These are phyloP conservation scores for Hypomecis atomaria DNA, from an alignment of 2,888 invertebrate genomes.

Conservation along the genomic window DNA sequence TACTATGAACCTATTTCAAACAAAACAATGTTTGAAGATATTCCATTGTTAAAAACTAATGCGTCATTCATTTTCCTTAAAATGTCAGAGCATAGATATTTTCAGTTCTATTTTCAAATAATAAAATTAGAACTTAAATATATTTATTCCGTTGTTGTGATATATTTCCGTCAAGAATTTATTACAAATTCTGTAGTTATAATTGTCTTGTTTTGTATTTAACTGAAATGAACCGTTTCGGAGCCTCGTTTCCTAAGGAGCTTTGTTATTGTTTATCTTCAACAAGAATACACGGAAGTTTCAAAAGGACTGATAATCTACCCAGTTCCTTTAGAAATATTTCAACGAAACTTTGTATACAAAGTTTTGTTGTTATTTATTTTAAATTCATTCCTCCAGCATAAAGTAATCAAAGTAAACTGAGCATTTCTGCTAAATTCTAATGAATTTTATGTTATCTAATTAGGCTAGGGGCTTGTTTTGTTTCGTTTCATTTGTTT, in stretches of 20 bases:
- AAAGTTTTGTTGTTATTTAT: constrained; percentile 37
- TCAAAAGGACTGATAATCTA: constrained; percentile 25
- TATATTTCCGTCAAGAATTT: constrained; percentile 5
- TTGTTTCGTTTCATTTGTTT: not conserved
- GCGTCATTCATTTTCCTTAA: too few species aligned
- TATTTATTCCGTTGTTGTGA: constrained; percentile 1
- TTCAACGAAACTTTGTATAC: constrained; percentile 7
- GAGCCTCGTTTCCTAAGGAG: constrained; percentile 13
- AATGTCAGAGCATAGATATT: too few species aligned
- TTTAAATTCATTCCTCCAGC: constrained; percentile 25
- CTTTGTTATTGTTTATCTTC: constrained; percentile 36
- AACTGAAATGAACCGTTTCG: constrained; percentile 13
- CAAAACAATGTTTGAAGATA: too few species aligned
- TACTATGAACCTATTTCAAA: too few species aligned
- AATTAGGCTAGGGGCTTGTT: constrained; percentile 2
- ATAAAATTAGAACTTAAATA: not conserved
- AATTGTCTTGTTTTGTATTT: constrained; percentile 12
- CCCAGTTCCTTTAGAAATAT: constrained; percentile 16
- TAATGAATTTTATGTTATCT: constrained; percentile 13
- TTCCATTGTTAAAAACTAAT: too few species aligned
- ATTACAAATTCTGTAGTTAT: constrained; percentile 15
- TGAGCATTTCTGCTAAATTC: constrained; percentile 24
- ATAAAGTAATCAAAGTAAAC: constrained; percentile 27
- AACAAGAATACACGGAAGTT: constrained; percentile 30
- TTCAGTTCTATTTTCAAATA: not conserved